Conservation (phyloP, 2,888 invertebrate species). For the Zaprionus bogoriensis region DNA sequence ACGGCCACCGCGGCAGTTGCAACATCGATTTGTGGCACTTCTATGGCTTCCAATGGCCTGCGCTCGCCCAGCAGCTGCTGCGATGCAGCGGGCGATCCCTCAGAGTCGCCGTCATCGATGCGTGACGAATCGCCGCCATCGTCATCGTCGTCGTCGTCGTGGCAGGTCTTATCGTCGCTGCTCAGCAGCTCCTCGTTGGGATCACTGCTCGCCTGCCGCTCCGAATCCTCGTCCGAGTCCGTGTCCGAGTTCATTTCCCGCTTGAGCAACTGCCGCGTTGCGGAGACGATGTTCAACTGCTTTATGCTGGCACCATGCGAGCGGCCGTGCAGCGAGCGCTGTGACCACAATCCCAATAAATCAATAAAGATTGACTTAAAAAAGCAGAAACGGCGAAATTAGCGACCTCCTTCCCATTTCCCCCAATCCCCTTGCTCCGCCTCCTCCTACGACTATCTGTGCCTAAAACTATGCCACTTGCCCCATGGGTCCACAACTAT, state of each 20-base stretch:
- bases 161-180: conserved; percentile 64
- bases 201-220: conserved; percentile 68
- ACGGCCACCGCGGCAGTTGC: conserved; percentile 1
- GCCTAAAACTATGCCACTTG: not conserved
- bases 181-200: conserved; percentile 65
- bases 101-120: not conserved
- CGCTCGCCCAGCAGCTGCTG: conserved; percentile 27
- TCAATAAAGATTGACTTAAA: conserved; percentile 69
- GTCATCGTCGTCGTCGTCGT: conserved; percentile 54
- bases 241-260: conserved; percentile 35
- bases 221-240: conserved; percentile 59
- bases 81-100: not conserved
- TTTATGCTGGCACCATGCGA: conserved; percentile 17
- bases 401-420: too few species aligned
- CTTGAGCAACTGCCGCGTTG: conserved; percentile 22
- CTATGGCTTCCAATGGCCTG: conserved; percentile 56
- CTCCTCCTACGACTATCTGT: not conserved
- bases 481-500: conserved; percentile 19
- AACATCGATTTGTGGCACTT: conserved; percentile 24
- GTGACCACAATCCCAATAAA: conserved; percentile 50
- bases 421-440: too few species aligned
- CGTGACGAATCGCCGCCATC: conserved; percentile 36
- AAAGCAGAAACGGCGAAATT: conserved; percentile 41
- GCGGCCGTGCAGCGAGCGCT: not conserved
- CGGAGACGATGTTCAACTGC: conserved; percentile 28